Conservation (phyloP, 2,797 vertebrate species). For the Zenarchopterus dispar region DNA sequence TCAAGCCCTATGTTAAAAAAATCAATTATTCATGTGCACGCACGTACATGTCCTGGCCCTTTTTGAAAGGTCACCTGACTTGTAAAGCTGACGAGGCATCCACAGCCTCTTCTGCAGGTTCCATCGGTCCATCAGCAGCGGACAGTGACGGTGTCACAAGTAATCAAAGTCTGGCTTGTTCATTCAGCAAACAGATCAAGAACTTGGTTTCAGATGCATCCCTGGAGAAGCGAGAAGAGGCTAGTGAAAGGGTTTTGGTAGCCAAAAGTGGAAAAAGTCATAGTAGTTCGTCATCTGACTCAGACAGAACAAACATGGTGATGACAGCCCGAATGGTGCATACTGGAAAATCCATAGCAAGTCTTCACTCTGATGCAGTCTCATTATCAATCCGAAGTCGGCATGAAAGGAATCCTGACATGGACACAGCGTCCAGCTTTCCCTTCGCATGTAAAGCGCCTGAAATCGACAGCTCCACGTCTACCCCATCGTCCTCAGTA, state of each 20-base stretch:
- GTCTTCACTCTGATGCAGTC: neutral
- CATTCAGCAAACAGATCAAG: neutral
- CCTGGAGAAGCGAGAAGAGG: neutral
- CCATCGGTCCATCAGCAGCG: neutral
- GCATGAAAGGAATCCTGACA: neutral
- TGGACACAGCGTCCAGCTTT: neutral
- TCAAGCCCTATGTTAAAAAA: constrained; percentile 49
- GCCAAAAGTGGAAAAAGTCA: neutral
- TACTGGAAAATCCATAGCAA: constrained; percentile 3
- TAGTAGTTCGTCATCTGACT: neutral
- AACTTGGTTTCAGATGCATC: neutral
- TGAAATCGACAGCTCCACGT: constrained; percentile 11
- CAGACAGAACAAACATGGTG: constrained; percentile 12
- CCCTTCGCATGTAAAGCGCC: constrained; percentile 1
- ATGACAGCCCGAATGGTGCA: neutral
- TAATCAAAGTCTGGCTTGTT: constrained; percentile 9
- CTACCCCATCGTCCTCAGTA: constrained; percentile 26
- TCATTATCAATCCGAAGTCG: neutral
- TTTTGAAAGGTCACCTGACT: constrained; percentile 33
- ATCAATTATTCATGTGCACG: constrained; percentile 73
- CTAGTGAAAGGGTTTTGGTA: neutral
- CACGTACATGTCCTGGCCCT: constrained; percentile 77
- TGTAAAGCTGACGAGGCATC: neutral
- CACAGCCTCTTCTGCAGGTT: constrained; percentile 1
- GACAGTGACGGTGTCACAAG: neutral